These are phyloP conservation scores for Drosophila littoralis DNA, from an alignment of 1,140 invertebrate species.

Conservation along the genomic window DNA sequence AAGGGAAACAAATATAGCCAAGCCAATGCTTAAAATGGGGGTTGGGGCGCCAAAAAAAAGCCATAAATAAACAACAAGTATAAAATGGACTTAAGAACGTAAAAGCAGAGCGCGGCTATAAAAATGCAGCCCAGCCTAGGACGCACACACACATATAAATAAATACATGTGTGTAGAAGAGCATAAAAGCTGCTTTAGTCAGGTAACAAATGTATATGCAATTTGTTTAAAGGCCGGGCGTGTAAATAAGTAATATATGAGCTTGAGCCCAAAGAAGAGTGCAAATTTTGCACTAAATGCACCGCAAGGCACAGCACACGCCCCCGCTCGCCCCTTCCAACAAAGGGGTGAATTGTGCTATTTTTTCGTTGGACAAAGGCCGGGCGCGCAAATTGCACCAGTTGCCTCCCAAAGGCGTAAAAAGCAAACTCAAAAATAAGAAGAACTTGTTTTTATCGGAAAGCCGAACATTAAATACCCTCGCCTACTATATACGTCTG, in stretches of 20 bases:
- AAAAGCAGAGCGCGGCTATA: constrained; percentile 45
- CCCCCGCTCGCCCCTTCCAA: background rate
- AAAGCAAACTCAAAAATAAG: constrained; percentile 22
- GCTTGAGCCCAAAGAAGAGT: constrained; percentile 29
- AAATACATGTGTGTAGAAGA: constrained; percentile 24
- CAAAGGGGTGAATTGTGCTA: constrained; percentile 8
- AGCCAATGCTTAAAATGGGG: constrained; percentile 34
- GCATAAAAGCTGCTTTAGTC: constrained; percentile 46
- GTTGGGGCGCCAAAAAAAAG: constrained; percentile 10
- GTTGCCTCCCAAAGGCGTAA: constrained; percentile 44
- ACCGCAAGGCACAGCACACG: constrained; percentile 38
- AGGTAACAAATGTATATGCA: constrained; percentile 65
- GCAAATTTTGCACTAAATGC: constrained; percentile 50
- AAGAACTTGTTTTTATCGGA: background rate
- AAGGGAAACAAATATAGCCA: constrained; percentile 42
- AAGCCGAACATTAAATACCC: background rate
- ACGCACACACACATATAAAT: constrained; percentile 10
- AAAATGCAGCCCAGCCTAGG: constrained; percentile 37
- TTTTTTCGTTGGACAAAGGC: constrained; percentile 48
- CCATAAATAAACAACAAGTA: constrained; percentile 74
- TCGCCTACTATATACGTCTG: background rate
- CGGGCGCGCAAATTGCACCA: constrained; percentile 61
- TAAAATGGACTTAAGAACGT: constrained; percentile 67
- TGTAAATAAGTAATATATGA: constrained; percentile 53
- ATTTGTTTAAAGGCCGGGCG: constrained; percentile 54